A percentile compares a stretch with the other conserved stretches of the same genome.
Evolutionary conservation across 2,797 vertebrate genomes (phyloP).

Genomic region (Phoebastria nigripes): DNA sequence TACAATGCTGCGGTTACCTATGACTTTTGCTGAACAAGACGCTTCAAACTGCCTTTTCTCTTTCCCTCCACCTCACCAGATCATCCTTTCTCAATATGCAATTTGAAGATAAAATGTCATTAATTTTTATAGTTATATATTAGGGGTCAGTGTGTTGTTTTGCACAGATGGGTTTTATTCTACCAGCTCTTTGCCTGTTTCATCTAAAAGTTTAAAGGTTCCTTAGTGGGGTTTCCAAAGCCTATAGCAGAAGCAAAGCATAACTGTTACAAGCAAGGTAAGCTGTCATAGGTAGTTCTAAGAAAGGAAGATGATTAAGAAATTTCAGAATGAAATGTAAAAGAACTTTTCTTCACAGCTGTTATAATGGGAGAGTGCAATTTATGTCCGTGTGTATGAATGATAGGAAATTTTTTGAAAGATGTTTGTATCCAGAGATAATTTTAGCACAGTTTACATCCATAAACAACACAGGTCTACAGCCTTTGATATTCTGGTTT

Average conservation of each 20-base stretch:
- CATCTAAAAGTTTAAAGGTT: not conserved
- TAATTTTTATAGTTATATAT: not conserved
- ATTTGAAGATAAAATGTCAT: not conserved
- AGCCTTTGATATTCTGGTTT: not conserved
- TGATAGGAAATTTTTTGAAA: not conserved
- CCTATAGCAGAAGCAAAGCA: not conserved
- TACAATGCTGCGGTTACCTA: not conserved
- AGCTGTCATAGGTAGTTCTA: not conserved
- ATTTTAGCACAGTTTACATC: not conserved
- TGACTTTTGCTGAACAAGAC: not conserved
- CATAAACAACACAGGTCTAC: not conserved
- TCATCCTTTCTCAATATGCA: not conserved
- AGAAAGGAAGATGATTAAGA: not conserved
- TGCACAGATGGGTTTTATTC: not conserved
- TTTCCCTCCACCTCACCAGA: not conserved
- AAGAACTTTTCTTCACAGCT: not conserved
- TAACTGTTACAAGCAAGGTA: not conserved
- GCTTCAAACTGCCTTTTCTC: not conserved
- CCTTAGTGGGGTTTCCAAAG: not conserved
- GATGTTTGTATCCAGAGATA: not conserved
- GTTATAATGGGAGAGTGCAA: not conserved
- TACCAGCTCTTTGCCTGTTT: not conserved
- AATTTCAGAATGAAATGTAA: not conserved
- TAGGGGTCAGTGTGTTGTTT: not conserved
- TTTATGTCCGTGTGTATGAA: not conserved